Conservation (phyloP, 2,113 vertebrate species). For the Bubo bubo region DNA sequence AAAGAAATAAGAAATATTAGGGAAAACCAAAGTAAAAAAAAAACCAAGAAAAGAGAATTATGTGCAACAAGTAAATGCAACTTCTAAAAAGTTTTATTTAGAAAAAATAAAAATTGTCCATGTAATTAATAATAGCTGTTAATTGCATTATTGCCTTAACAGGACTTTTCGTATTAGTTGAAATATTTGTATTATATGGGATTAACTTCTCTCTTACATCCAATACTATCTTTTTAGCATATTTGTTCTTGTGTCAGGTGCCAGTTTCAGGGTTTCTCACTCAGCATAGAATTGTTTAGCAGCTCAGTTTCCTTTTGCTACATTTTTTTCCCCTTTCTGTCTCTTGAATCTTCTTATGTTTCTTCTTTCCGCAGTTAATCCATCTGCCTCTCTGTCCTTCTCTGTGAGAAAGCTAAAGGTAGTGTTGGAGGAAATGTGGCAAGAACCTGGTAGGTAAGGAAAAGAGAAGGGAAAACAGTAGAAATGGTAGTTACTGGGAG, state of each 20-base stretch:
- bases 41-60: neutral
- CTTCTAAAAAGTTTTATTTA: neutral
- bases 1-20: neutral
- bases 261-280: neutral
- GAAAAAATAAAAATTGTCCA: neutral
- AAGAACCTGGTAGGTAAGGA: neutral
- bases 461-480: neutral
- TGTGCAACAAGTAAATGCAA: neutral
- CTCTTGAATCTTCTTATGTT: neutral
- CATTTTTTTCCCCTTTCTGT: fast-evolving
- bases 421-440: neutral
- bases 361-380: neutral
- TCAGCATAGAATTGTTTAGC: neutral
- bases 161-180: neutral
- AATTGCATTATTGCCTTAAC: neutral
- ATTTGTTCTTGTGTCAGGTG: neutral
- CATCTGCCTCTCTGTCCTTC: neutral
- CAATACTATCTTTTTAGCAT: neutral
- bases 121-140: neutral
- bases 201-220: neutral
- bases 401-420: neutral
- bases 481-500: neutral
- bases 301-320: neutral
- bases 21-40: neutral
- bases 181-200: neutral